Conservation (phyloP, 2,113 vertebrate species). For the Coptodon rendalli region DNA sequence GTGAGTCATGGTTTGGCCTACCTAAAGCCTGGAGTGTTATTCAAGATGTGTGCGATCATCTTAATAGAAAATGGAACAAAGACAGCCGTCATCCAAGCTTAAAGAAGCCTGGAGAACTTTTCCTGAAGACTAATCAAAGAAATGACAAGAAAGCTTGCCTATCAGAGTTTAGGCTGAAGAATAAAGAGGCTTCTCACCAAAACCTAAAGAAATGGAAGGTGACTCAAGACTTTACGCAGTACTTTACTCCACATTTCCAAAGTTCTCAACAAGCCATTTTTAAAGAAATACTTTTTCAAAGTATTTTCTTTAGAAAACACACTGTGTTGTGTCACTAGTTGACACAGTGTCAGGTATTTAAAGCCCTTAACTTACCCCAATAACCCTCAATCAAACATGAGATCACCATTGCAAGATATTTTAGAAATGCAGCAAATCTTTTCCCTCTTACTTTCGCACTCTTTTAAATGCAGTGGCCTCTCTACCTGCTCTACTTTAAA, state of each 20-base stretch:
- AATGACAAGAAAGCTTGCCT: background rate
- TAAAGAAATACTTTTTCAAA: background rate
- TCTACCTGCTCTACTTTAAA: background rate
- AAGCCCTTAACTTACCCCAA: background rate
- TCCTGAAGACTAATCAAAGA: background rate
- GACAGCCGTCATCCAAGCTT: background rate
- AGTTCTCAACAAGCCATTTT: background rate
- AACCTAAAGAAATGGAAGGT: background rate
- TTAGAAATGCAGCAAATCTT: background rate
- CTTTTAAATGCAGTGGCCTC: background rate
- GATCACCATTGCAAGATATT: background rate
- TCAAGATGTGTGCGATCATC: background rate
- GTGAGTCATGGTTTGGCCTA: background rate
- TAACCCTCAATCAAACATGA: background rate
- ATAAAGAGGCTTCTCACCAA: background rate
- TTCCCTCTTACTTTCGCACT: background rate
- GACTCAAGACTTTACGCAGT: background rate
- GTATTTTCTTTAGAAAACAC: background rate
- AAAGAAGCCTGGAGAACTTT: background rate
- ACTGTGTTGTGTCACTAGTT: background rate
- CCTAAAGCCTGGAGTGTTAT: background rate
- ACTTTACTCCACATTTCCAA: background rate
- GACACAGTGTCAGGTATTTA: background rate
- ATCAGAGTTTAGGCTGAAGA: background rate
- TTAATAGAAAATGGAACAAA: background rate